A percentile compares a stretch with the other conserved stretches of the same genome.
Conservation (phyloP, 1,140 invertebrate genomes). For the Drosophila pallidifrons region DNA sequence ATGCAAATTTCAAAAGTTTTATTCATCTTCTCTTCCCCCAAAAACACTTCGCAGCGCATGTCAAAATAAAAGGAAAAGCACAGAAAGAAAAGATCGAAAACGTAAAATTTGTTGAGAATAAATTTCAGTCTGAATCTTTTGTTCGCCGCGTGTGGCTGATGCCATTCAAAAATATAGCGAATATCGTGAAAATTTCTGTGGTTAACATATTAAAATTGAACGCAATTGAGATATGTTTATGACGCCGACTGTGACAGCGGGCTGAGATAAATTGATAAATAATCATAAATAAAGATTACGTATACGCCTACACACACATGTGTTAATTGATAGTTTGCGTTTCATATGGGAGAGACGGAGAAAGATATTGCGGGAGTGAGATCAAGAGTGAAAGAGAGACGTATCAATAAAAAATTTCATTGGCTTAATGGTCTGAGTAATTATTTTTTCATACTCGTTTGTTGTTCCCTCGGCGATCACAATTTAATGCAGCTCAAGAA, state of each 20-base stretch:
- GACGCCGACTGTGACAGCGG: slow-evolving; percentile 36
- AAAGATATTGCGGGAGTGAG: not conserved
- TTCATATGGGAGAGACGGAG: not conserved
- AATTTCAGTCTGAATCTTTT: slow-evolving; percentile 6
- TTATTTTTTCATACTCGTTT: slow-evolving; percentile 25
- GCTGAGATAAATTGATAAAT: not conserved
- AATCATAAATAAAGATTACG: slow-evolving; percentile 31
- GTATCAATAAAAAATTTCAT: slow-evolving; percentile 39
- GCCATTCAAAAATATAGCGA: not conserved
- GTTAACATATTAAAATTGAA: slow-evolving; percentile 16
- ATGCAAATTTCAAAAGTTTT: slow-evolving; percentile 34
- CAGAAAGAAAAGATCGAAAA: not conserved
- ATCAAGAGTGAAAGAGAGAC: not conserved
- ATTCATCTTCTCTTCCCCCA: not conserved
- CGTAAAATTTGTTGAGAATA: not conserved
- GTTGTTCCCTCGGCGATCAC: slow-evolving; percentile 4
- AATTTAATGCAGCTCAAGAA: slow-evolving; percentile 37
- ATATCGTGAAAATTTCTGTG: slow-evolving; percentile 6
- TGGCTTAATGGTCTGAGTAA: slow-evolving; percentile 30
- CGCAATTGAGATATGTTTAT: slow-evolving; percentile 25
- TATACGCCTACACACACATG: slow-evolving; percentile 5
- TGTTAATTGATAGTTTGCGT: slow-evolving; percentile 12
- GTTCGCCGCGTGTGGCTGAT: slow-evolving; percentile 1
- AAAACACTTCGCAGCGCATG: not conserved
- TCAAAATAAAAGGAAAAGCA: not conserved